Conservation (phyloP, 2,113 vertebrate species). For the Periophthalmodon schlosseri region DNA sequence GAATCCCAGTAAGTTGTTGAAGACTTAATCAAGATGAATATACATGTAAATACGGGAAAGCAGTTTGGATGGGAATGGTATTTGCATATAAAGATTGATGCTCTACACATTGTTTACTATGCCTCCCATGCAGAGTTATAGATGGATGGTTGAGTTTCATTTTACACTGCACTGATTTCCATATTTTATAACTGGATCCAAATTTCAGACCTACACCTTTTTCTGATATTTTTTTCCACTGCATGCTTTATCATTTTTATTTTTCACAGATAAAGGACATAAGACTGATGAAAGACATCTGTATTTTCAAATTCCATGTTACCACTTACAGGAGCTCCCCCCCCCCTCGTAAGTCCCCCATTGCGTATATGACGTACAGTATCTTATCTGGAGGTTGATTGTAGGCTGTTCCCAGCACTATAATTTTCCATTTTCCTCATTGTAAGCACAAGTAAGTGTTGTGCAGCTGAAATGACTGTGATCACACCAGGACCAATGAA, state of each 20-base stretch:
- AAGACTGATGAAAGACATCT: no score
- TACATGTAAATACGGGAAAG: background rate
- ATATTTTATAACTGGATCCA: background rate
- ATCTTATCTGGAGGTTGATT: background rate
- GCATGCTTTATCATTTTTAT: no score
- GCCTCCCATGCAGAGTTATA: background rate
- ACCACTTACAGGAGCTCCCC: no score
- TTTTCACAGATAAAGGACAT: no score
- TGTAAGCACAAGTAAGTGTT: background rate
- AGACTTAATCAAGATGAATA: background rate
- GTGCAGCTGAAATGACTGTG: background rate
- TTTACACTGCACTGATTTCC: background rate
- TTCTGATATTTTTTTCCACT: no score
- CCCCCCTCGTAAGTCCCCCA: no score
- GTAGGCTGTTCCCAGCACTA: no score
- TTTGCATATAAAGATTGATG: slow-evolving; percentile 3
- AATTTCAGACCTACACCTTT: background rate
- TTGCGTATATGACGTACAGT: no score
- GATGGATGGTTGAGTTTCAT: background rate
- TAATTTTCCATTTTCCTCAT: background rate
- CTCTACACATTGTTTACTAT: background rate
- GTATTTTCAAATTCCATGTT: no score
- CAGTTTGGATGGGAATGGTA: background rate
- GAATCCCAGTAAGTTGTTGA: background rate
- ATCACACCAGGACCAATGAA: background rate